Conservation (phyloP, 1,140 invertebrate genomes). For the Oscheius sp. region DNA sequence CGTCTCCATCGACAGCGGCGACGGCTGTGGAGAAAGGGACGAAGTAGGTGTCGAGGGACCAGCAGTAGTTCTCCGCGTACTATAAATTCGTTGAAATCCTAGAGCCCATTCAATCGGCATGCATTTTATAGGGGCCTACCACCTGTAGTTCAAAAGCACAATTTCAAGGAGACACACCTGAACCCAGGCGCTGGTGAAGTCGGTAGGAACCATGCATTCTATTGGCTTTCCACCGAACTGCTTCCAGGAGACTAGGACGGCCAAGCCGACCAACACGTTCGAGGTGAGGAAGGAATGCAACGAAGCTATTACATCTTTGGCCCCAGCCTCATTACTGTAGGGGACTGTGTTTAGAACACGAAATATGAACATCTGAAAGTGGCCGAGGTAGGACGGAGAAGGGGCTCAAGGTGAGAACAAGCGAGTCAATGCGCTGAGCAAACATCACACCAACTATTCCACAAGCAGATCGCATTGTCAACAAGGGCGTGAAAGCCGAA, state of each 20-base stretch:
- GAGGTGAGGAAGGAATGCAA: constrained; percentile 57
- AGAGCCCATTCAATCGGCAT: background rate
- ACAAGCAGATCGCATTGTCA: constrained; percentile 2
- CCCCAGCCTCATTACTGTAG: constrained; percentile 49
- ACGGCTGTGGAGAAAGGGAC: constrained; percentile 47
- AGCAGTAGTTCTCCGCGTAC: constrained; percentile 59
- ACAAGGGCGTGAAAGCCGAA: constrained; percentile 1
- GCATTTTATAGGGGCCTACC: too few relatives aligned
- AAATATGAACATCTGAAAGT: constrained; percentile 51
- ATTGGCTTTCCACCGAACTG: constrained; percentile 59
- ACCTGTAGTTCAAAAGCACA: too few relatives aligned
- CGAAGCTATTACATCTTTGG: constrained; percentile 53
- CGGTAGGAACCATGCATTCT: constrained; percentile 52
- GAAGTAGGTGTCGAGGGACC: constrained; percentile 55
- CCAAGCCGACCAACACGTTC: constrained; percentile 52
- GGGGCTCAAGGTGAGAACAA: background rate
- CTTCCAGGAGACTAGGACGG: constrained; percentile 56
- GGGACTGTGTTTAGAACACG: constrained; percentile 53
- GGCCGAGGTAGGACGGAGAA: background rate
- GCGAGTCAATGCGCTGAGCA: constrained; percentile 1
- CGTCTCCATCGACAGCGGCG: constrained; percentile 21
- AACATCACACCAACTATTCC: constrained; percentile 4
- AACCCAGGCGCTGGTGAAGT: constrained; percentile 45
- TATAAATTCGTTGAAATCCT: constrained; percentile 5
- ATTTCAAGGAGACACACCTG: constrained; percentile 10